phyloP scores from a whole-genome alignment of 2,888 invertebrate species.

The Eledona agricola region DNA sequence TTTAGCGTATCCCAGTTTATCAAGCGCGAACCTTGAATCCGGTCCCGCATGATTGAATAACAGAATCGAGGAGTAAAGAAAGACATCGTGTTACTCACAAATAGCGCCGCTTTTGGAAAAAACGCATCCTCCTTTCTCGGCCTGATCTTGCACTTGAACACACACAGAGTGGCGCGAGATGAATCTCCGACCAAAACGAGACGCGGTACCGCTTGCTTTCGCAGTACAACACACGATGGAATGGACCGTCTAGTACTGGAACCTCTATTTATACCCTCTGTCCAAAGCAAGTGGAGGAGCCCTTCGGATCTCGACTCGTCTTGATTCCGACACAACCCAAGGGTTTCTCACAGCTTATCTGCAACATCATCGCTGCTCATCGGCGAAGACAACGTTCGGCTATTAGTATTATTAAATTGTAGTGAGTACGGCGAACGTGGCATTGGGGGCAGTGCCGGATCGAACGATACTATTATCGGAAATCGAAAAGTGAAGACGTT shows the following conservation, averaged over 20 bases:
- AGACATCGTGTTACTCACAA: constrained; percentile 28
- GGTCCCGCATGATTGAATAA: not conserved
- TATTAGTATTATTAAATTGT: constrained; percentile 17
- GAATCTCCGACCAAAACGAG: constrained; percentile 11
- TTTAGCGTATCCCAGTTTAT: no score
- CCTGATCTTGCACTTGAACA: constrained; percentile 27
- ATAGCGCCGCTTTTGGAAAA: constrained; percentile 26
- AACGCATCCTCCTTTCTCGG: constrained; percentile 26
- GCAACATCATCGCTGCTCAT: constrained; percentile 10
- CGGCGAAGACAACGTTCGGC: constrained; percentile 8
- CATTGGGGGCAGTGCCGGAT: no score
- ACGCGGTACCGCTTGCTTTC: constrained; percentile 39
- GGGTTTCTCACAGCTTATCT: constrained; percentile 13
- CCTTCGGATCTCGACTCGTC: constrained; percentile 24
- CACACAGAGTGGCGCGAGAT: constrained; percentile 26
- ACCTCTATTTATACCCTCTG: constrained; percentile 40
- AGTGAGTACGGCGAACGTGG: not conserved
- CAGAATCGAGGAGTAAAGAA: not conserved
- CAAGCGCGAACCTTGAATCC: not conserved
- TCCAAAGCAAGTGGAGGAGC: constrained; percentile 26
- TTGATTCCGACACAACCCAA: constrained; percentile 10
- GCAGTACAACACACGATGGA: constrained; percentile 39
- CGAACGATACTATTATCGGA: no score
- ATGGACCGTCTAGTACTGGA: constrained; percentile 39
- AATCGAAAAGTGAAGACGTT: constrained; percentile 3